Evolutionary conservation across 1,140 invertebrate genomes (phyloP), one percentile per base, ranked within the genome.

Genomic region (Drosophila ananassae): DNA sequence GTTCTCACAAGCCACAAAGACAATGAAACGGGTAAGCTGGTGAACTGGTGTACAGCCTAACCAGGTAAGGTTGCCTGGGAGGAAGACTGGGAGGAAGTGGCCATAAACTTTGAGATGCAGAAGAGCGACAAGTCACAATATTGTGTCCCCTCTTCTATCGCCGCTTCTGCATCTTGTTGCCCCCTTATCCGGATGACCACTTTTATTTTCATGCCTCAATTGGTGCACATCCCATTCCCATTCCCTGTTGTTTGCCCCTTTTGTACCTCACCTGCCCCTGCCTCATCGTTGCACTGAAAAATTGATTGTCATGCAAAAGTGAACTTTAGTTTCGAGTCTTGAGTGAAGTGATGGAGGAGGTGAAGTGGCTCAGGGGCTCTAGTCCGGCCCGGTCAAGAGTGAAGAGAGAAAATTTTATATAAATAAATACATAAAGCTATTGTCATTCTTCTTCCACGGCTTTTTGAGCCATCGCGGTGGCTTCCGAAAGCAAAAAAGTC

Each of bases 191-290:
- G 68, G 44, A 69, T 84, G 73, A 89, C 79, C 79, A 89, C 79
- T 89, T 89, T 89, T 89, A 84, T 89, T 84, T 89, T 89, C 84
- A 89, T 90, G 84, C 79, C 75, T 89, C 84, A 84, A 80, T 89
- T 84, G 84, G 69, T 80, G 80, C 71, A 71, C 71, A 71, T 62
- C 67, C 66, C 64, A 28, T 21, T 22, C 47, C 44, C 34, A 37
- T 10, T 68, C 46, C 28, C 6, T 46, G 30, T 28, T 24, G 22
- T 2, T 22, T 37, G 44, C 59, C 25, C 74, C 68, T 37, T 3
- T 24, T 9, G 12, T 12, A 8, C 17, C 8, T 8, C 30, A 24
- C 39, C 44, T 34, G 10, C 12, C 41, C 32, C 34, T 50, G 22
- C 48, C 44, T 59, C 47, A 44, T 34, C 44, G 25, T 34, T 67